These are phyloP conservation scores for Carassius auratus DNA, from an alignment of 2,113 vertebrate genomes.

Conservation along the genomic window DNA sequence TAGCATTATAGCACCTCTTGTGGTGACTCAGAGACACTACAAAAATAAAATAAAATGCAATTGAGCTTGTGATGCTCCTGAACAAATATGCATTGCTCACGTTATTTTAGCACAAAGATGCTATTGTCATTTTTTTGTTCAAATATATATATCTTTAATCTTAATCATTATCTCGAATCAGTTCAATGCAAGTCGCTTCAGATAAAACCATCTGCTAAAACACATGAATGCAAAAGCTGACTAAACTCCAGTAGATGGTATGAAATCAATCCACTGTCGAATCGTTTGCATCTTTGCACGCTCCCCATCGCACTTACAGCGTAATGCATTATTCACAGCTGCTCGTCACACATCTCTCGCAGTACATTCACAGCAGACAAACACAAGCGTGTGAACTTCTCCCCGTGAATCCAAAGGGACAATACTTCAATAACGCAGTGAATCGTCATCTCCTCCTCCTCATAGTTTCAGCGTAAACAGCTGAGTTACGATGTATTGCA, in stretches of 20 bases:
- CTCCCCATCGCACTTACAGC: neutral
- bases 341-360: neutral
- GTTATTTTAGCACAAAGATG: too few species aligned
- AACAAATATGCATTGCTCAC: too few species aligned
- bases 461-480: neutral
- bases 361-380: too few species aligned
- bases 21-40: neutral
- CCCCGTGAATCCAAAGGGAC: neutral
- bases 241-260: neutral
- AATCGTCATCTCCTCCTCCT: too few species aligned
- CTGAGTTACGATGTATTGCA: neutral
- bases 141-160: too few species aligned
- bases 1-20: too few species aligned
- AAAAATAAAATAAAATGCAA: too few species aligned
- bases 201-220: neutral
- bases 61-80: too few species aligned
- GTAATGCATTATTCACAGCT: neutral
- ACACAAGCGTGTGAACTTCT: neutral
- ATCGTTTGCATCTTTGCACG: neutral
- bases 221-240: neutral
- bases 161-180: too few species aligned
- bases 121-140: too few species aligned
- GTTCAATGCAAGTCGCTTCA: too few species aligned
- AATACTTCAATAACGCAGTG: neutral
- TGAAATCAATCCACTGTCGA: neutral